Evolutionary conservation across 2,113 vertebrate genomes (phyloP).

Genomic region (Cyphomyrus plagiostoma): DNA sequence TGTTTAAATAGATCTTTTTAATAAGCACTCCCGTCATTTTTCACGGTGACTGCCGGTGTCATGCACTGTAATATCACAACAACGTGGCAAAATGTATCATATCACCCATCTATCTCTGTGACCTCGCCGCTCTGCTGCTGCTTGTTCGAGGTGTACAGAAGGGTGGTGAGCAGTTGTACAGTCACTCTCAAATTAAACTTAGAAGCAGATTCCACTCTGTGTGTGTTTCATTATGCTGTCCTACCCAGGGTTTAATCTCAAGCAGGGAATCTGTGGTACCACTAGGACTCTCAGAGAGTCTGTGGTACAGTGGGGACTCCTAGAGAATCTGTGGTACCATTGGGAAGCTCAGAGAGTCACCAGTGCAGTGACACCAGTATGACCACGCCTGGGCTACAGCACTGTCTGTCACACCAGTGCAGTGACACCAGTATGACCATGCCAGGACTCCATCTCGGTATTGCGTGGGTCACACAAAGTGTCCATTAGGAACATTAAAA

Average conservation of each 20-base stretch:
- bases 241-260: neutral
- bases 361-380: no score
- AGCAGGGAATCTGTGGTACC: neutral
- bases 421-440: no score
- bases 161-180: neutral
- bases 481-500: neutral
- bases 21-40: neutral
- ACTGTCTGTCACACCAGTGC: no score
- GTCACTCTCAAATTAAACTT: neutral
- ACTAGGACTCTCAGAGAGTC: neutral
- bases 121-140: neutral
- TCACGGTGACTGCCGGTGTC: neutral
- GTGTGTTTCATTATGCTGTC: neutral
- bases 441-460: no score
- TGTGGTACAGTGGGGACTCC: neutral
- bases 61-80: neutral
- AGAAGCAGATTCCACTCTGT: neutral
- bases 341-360: no score
- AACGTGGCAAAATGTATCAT: neutral
- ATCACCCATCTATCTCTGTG: neutral
- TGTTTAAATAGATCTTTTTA: conserved; percentile 2
- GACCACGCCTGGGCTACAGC: no score
- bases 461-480: no score
- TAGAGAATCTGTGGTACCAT: neutral
- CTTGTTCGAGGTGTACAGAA: neutral